Percentiles rank a stretch among this genome's conserved stretches.
These are phyloP conservation scores for Channa striata DNA, from an alignment of 2,797 vertebrate species.

Conservation along the genomic window DNA sequence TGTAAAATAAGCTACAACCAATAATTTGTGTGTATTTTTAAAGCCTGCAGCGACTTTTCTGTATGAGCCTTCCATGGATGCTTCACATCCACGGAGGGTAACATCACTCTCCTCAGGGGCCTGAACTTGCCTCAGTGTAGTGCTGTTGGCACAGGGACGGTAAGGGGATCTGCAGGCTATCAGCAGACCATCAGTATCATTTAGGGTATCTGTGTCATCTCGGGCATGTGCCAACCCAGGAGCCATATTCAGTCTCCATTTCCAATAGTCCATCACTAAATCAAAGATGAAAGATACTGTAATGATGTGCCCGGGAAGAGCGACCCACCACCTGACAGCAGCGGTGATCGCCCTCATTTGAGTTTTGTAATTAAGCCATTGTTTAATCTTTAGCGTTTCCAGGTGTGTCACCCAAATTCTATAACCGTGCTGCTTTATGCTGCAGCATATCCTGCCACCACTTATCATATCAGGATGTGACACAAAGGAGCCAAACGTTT, in stretches of 20 bases:
- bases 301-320: conserved; percentile 7
- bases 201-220: conserved; percentile 77
- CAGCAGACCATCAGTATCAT: conserved; percentile 75
- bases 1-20: neutral
- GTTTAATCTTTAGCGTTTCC: conserved; percentile 61
- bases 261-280: conserved; percentile 68
- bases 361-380: conserved; percentile 53
- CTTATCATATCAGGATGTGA: conserved; percentile 63
- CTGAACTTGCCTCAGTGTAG: conserved; percentile 38
- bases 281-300: conserved; percentile 66
- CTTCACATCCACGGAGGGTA: conserved; percentile 54
- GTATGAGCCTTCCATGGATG: conserved; percentile 43
- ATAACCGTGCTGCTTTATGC: conserved; percentile 55
- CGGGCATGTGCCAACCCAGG: conserved; percentile 73
- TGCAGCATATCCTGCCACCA: conserved; percentile 43
- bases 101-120: conserved; percentile 54
- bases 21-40: conserved; percentile 34
- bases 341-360: conserved; percentile 42
- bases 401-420: conserved; percentile 59
- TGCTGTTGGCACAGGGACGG: conserved; percentile 66
- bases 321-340: conserved; percentile 36
- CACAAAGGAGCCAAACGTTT: conserved; percentile 43
- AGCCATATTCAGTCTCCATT: conserved; percentile 66
- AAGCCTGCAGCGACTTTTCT: conserved; percentile 24
- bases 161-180: conserved; percentile 76